Percentiles rank a stretch among this genome's conserved stretches.
These are phyloP conservation scores for Onychorhynchus coronatus DNA, from an alignment of 2,113 vertebrate species.

Conservation along the genomic window DNA sequence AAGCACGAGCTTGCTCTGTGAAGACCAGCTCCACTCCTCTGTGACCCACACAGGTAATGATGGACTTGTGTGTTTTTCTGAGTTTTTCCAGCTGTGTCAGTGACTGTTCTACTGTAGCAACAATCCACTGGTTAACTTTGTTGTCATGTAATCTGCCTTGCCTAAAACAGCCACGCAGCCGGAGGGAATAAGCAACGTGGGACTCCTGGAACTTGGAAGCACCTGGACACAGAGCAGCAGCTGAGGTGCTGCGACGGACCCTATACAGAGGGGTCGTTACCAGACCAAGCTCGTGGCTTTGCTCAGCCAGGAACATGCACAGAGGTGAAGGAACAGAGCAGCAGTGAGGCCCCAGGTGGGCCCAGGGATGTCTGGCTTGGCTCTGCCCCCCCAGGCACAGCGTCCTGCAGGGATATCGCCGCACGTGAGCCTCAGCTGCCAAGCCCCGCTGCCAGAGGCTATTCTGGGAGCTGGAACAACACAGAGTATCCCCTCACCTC, in stretches of 20 bases:
- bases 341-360: neutral
- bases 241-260: neutral
- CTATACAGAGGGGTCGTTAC: fast-evolving
- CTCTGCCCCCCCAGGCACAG: neutral
- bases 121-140: conserved; percentile 91
- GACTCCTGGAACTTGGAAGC: neutral
- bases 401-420: neutral
- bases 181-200: neutral
- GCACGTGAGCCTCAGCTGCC: neutral
- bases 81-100: conserved; percentile 87
- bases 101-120: conserved; percentile 89
- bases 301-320: neutral
- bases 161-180: conserved; percentile 65
- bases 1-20: neutral
- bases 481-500: neutral
- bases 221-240: fast-evolving
- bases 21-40: neutral
- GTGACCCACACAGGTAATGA: conserved; percentile 70
- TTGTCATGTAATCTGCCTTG: conserved; percentile 84
- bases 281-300: neutral
- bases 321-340: neutral
- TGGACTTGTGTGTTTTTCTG: conserved; percentile 90
- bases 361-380: neutral
- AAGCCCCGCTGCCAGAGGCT: neutral
- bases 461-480: conserved; percentile 49